These are phyloP conservation scores for Scatophagus argus DNA, from an alignment of 2,113 vertebrate genomes.

Conservation along the genomic window DNA sequence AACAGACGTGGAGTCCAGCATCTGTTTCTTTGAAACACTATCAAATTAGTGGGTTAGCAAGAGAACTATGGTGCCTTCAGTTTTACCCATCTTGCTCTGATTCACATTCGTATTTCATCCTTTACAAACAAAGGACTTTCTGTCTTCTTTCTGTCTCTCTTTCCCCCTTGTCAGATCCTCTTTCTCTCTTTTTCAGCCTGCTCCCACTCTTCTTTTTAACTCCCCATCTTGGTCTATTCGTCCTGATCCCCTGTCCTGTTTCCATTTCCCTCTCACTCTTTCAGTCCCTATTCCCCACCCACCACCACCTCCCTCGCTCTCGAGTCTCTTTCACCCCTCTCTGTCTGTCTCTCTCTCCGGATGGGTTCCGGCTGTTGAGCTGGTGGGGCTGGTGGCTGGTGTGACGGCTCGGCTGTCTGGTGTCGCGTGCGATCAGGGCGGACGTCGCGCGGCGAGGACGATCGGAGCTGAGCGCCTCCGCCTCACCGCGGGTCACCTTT, in stretches of 20 bases:
- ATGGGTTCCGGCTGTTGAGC: constrained; percentile 82
- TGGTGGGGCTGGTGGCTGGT: constrained; percentile 82
- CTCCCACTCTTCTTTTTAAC: constrained; percentile 5
- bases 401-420: constrained; percentile 95
- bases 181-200: constrained; percentile 21
- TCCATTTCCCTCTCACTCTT: constrained; percentile 38
- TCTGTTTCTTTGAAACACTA: constrained; percentile 21
- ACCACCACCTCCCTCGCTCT: constrained; percentile 26
- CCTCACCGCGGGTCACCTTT: constrained; percentile 99
- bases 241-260: constrained; percentile 34
- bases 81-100: constrained; percentile 7
- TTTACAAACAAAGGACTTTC: constrained; percentile 18
- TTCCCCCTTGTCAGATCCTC: constrained; percentile 19
- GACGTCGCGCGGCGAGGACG: constrained; percentile 84
- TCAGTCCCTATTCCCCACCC: constrained; percentile 38
- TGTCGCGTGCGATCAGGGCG: constrained; percentile 90
- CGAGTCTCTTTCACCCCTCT: constrained; percentile 74
- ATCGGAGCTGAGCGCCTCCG: constrained; percentile 94
- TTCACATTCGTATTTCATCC: constrained; percentile 19
- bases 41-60: constrained; percentile 10
- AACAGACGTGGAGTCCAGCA: not conserved
- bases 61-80: not conserved
- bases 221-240: constrained; percentile 48
- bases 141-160: not conserved
- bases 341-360: constrained; percentile 76